phyloP scores from a whole-genome alignment of 2,113 vertebrate genomes.

The Oncorhynchus clarkii region DNA sequence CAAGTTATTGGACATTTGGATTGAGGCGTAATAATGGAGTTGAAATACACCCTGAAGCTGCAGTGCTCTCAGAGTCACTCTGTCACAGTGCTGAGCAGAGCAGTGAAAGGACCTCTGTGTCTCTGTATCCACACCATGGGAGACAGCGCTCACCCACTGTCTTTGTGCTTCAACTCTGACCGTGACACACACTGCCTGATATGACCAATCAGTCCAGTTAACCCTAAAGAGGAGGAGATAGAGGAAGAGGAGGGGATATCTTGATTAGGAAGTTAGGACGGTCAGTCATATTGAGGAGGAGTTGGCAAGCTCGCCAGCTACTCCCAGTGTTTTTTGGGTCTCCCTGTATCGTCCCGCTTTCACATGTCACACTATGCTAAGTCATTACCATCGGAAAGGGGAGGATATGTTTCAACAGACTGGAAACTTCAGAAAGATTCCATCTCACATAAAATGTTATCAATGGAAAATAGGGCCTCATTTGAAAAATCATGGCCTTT shows the following conservation, averaged over 20 bases:
- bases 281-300: conserved; percentile 19
- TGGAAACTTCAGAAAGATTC: background rate
- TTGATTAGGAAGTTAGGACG: conserved; percentile 18
- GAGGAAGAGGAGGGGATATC: conserved; percentile 33
- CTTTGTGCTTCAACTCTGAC: conserved; percentile 38
- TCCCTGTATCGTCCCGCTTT: conserved; percentile 48
- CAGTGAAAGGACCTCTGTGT: conserved; percentile 65
- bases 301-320: background rate
- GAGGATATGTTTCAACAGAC: conserved; percentile 2
- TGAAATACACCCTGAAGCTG: conserved; percentile 30
- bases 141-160: conserved; percentile 30
- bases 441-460: conserved; percentile 2
- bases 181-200: conserved; percentile 19
- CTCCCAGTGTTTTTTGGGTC: conserved; percentile 19
- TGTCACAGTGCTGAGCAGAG: conserved; percentile 42
- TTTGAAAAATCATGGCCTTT: conserved; percentile 27
- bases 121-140: conserved; percentile 33
- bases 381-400: conserved; percentile 33
- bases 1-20: conserved; percentile 12
- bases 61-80: conserved; percentile 36
- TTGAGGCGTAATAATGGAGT: background rate
- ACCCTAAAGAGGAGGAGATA: conserved; percentile 15
- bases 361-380: conserved; percentile 59
- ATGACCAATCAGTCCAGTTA: conserved; percentile 28
- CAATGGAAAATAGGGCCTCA: conserved; percentile 28